Base-by-base conservation (phyloP, 2,888 invertebrate species). In the Griposia aprilina region DNA sequence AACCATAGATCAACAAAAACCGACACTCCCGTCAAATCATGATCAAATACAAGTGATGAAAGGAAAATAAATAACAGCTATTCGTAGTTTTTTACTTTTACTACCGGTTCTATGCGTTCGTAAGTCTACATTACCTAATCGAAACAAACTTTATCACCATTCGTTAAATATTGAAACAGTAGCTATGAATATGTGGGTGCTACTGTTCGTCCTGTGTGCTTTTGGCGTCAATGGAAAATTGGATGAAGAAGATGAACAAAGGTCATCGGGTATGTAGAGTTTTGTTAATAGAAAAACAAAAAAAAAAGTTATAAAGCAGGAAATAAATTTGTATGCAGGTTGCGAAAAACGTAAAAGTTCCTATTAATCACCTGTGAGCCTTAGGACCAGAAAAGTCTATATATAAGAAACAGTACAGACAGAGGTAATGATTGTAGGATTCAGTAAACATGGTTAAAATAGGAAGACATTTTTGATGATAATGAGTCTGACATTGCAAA, bases 221-320 rank as follows among this genome's bases (percentile, higher is more conserved):
- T 86, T 76, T 30, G 75, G 80, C 30, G 86, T 59, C 2, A 65
- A 69, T 13, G 84, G 83, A 5, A 84, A 83, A 59, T 23, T 84
- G 20, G 11, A 79, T 8, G 83, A 83, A 23, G 83, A 85, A 10
- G 62, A 67, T 13, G 80, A 76, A 4, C 59, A 70, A 30, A 70
- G 62, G 3, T 84, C 86, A 0, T 86, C 84, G 5, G 84, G 84
- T 84, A 83, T 36, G 86, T 63, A 1, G 13, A 79, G 8, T 48
- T 45, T 74, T 36, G 5, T 20, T 45, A 20, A 23, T 15, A 20
- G 8, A 50, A 71, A 48, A 26, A 17, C 2, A 23, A 1, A 11
- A 8, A 10, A 65, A 36, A 41, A 23, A 6, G 7, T 13, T 63
- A 23, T 30, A 30, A 13, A 36, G 11, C 20, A 13, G 62, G 62